Base-by-base conservation (phyloP, 2,797 vertebrate species). In the Enteromius treurensis region DNA sequence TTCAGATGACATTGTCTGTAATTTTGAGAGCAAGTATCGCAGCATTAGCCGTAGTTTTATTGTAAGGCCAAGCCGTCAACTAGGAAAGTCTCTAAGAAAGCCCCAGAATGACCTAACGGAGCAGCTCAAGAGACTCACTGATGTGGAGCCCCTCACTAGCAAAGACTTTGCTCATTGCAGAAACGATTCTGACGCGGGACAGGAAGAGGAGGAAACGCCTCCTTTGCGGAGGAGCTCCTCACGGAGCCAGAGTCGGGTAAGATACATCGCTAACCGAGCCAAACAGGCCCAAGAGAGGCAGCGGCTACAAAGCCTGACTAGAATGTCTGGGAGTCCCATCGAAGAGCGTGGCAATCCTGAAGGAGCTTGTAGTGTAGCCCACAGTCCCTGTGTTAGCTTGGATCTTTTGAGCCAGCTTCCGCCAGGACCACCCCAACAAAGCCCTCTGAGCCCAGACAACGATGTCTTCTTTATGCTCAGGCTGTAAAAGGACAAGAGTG, bases 281-380 rank as follows among this genome's bases (percentile, higher is more conserved):
- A 96, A 95, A 89, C 96, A 97, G 84, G 97, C 96, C 0, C 97
- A 97, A 87, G 97, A 99, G 86, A 92, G 97, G 65, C 97, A 96
- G 92, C 89, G 95, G 86, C 93, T 96, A 23, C 96, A 95, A 79
- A 91, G 91, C 80, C 90, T 96, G 37, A 83, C 82, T 19, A 84
- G 81, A 82, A 89, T 85, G 14, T 47, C 37, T 0, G 84, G 87
- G 4, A 94, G 80, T 79, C 96, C 96, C 82, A 96, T 96, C 0
- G 97, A 98, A 90, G 97, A 98, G 92, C 91, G 98, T 26, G 97
- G 97, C 0, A 96, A 94, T 83, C 98, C 98, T 0, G 97, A 98
- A 90, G 97, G 98, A 0, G 97, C 97, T 8, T 99, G 97, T 88
- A 96, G 94, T 0, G 90, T 95, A 67, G 90, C 92, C 26, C 93